Conservation (phyloP, 2,797 vertebrate genomes). For the Danionella dracula region DNA sequence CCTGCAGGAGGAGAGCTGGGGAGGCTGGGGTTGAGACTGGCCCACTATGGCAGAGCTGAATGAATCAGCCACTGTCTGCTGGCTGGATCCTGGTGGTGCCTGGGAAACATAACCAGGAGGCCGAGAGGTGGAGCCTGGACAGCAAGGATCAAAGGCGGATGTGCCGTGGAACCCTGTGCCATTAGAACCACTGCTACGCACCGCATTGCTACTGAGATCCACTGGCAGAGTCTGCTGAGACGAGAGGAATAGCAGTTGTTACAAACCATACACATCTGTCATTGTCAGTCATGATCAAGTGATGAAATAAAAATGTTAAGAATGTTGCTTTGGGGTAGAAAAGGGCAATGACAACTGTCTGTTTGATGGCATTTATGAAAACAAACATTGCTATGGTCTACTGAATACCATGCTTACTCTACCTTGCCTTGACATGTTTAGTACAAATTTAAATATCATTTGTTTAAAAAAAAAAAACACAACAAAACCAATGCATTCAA, state of each 20-base stretch:
- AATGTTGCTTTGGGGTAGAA: no score
- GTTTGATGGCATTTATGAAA: no score
- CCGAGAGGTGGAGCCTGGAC: slow-evolving; percentile 87
- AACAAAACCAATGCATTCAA: no score
- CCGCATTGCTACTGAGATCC: slow-evolving; percentile 88
- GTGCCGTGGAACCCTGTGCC: slow-evolving; percentile 82
- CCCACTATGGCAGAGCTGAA: slow-evolving; percentile 83
- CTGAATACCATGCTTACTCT: no score
- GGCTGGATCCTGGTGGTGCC: slow-evolving; percentile 79
- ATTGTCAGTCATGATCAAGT: no score
- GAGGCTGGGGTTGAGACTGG: slow-evolving; percentile 79
- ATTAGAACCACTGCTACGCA: slow-evolving; percentile 78
- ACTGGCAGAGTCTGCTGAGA: slow-evolving; percentile 90
- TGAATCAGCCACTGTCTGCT: slow-evolving; percentile 78
- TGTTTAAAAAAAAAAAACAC: no score
- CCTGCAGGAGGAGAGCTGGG: slow-evolving; percentile 85
- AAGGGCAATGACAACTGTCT: no score
- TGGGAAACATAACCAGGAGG: slow-evolving; percentile 83
- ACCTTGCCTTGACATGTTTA: no score
- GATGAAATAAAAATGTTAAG: no score
- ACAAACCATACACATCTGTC: no score
- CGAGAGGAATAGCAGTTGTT: neutral
- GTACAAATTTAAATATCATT: no score
- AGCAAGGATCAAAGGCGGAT: slow-evolving; percentile 96
- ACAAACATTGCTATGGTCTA: no score